Evolutionary conservation across 64 coral and sea anemone species (phyloP).

Genomic region (Astreopora myriophthalma): DNA sequence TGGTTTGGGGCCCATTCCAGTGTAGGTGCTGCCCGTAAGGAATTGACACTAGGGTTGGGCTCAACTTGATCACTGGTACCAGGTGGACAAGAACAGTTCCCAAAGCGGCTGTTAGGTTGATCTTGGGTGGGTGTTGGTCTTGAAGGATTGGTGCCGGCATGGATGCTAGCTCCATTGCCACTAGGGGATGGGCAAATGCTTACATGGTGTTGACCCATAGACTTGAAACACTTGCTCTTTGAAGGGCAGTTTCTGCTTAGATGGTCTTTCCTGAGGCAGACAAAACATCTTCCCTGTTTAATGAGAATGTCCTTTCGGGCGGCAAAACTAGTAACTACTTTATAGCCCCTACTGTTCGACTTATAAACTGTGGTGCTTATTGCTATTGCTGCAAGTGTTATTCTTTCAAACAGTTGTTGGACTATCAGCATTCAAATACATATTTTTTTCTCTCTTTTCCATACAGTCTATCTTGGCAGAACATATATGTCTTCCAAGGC

Average conservation of each 20-base stretch:
- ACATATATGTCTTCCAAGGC: too few relatives aligned
- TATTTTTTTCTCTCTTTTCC: too few relatives aligned
- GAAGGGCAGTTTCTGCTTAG: constrained; percentile 25
- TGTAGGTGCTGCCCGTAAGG: neutral
- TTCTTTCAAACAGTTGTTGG: too few relatives aligned
- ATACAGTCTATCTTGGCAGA: too few relatives aligned
- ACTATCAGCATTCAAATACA: too few relatives aligned
- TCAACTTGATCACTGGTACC: neutral
- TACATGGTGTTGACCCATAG: constrained; percentile 35
- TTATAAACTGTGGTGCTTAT: too few relatives aligned
- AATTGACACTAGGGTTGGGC: neutral
- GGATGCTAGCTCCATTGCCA: neutral
- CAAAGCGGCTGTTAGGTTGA: neutral
- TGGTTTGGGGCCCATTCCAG: neutral
- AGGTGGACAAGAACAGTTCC: neutral
- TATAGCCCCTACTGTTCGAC: too few relatives aligned
- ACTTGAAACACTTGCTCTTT: constrained; percentile 36
- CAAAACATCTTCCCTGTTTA: constrained; percentile 45
- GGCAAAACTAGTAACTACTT: neutral
- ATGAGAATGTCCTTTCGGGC: constrained; percentile 33
- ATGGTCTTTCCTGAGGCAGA: constrained; percentile 53
- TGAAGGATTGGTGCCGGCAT: neutral
- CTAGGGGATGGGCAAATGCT: constrained; percentile 20
- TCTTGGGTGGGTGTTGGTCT: neutral
- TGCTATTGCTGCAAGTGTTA: too few relatives aligned